phyloP scores from a whole-genome alignment of 2,113 vertebrate genomes.

The Etheostoma spectabile region DNA sequence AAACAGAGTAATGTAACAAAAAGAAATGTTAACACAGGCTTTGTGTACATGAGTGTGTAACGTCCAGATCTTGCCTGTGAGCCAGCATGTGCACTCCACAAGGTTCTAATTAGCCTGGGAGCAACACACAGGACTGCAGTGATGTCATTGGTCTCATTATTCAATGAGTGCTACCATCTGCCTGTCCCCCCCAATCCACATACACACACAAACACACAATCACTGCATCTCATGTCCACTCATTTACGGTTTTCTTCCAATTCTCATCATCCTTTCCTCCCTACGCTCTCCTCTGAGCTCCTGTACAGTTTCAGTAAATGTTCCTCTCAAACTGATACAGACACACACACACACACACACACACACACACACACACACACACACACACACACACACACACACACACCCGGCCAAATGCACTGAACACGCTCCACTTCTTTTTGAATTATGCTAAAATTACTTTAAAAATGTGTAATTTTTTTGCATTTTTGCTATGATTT shows the following conservation, averaged over 20 bases:
- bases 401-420: background rate
- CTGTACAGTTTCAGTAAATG: constrained; percentile 38
- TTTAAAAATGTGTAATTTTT: background rate
- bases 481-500: background rate
- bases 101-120: constrained; percentile 74
- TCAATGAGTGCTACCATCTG: constrained; percentile 81
- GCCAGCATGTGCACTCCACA: constrained; percentile 50
- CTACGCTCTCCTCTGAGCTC: constrained; percentile 34
- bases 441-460: background rate
- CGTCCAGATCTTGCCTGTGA: constrained; percentile 1
- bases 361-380: background rate
- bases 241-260: background rate
- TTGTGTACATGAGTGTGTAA: background rate
- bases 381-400: background rate
- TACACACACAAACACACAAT: background rate
- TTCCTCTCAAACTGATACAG: constrained; percentile 10
- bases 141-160: constrained; percentile 78
- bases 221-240: background rate
- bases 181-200: constrained; percentile 15
- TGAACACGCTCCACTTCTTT: background rate
- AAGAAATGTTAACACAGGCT: constrained; percentile 11
- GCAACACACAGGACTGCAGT: constrained; percentile 68
- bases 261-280: background rate
- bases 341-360: background rate
- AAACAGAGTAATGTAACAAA: constrained; percentile 4